A percentile compares a stretch with the other conserved stretches of the same genome.
Evolutionary conservation across 2,113 vertebrate genomes (phyloP).

Genomic region (Chroicocephalus ridibundus): DNA sequence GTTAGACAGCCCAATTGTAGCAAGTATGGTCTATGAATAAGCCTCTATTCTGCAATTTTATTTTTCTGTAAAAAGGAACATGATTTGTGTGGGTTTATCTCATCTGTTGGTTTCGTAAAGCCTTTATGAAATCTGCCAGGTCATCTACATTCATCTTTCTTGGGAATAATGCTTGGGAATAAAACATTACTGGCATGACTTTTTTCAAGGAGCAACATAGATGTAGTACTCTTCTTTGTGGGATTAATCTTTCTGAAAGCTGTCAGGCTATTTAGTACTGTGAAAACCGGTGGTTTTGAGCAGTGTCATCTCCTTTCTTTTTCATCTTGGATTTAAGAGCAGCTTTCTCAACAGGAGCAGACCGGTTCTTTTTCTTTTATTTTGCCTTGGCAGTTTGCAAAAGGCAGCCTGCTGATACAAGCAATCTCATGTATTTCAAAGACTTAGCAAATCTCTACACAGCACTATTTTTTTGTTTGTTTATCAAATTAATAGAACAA

Average conservation of each 20-base stretch:
- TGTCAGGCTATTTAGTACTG: neutral
- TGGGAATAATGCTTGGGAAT: neutral
- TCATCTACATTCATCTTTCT: neutral
- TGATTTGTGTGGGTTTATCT: neutral
- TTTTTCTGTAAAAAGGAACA: neutral
- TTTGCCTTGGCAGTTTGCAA: neutral
- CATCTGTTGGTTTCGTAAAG: neutral
- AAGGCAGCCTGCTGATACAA: neutral
- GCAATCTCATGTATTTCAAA: neutral
- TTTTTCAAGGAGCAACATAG: neutral
- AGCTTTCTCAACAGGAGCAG: neutral
- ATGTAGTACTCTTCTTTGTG: neutral
- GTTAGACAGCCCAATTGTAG: neutral
- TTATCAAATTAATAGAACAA: neutral
- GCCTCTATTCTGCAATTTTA: neutral
- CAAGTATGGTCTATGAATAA: neutral
- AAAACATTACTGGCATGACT: neutral
- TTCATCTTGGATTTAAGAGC: neutral
- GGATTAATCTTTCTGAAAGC: constrained; percentile 34
- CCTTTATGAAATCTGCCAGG: neutral
- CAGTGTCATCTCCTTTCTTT: neutral
- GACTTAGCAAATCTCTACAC: neutral
- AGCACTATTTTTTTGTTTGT: neutral
- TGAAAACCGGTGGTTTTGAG: neutral
- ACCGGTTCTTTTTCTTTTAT: neutral